phyloP scores from a whole-genome alignment of 1,140 invertebrate species.

The Cyphomyrmex costatus region DNA sequence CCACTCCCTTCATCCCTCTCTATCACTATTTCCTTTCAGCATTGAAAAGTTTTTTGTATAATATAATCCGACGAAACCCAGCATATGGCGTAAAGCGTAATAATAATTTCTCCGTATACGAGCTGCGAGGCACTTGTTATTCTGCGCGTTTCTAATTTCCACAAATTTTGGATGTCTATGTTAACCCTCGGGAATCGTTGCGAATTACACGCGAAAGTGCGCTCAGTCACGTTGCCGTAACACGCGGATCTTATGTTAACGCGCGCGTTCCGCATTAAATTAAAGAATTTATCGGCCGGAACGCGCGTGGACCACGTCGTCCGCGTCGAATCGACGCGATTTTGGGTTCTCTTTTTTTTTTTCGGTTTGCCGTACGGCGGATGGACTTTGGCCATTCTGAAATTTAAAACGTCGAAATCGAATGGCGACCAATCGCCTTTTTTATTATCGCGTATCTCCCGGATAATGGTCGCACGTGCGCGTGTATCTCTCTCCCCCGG shows the following conservation, averaged over 20 bases:
- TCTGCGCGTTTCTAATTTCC: slow-evolving; percentile 18
- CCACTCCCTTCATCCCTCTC: too few relatives aligned
- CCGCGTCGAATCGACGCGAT: slow-evolving; percentile 46
- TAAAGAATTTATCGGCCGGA: slow-evolving; percentile 11
- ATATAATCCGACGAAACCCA: slow-evolving; percentile 27
- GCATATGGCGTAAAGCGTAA: background rate
- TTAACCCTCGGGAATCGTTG: background rate
- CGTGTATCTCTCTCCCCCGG: slow-evolving; percentile 2
- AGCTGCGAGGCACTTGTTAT: background rate
- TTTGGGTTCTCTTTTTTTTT: background rate
- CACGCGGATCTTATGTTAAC: slow-evolving; percentile 27
- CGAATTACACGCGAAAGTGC: slow-evolving; percentile 2
- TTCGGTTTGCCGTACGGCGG: background rate
- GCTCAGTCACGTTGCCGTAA: slow-evolving; percentile 17
- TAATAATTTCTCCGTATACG: slow-evolving; percentile 6
- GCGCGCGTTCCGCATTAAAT: slow-evolving; percentile 13
- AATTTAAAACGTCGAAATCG: slow-evolving; percentile 57
- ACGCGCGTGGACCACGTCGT: slow-evolving; percentile 4
- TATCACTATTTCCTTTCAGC: background rate
- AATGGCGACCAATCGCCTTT: slow-evolving; percentile 36
- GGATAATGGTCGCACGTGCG: slow-evolving; percentile 64
- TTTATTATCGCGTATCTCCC: slow-evolving; percentile 72
- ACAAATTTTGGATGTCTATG: slow-evolving; percentile 1
- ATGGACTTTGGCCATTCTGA: slow-evolving; percentile 64
- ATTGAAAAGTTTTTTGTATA: slow-evolving; percentile 52